phyloP scores from a whole-genome alignment of 2,797 vertebrate species.

The Myioborus melanocephalus region DNA sequence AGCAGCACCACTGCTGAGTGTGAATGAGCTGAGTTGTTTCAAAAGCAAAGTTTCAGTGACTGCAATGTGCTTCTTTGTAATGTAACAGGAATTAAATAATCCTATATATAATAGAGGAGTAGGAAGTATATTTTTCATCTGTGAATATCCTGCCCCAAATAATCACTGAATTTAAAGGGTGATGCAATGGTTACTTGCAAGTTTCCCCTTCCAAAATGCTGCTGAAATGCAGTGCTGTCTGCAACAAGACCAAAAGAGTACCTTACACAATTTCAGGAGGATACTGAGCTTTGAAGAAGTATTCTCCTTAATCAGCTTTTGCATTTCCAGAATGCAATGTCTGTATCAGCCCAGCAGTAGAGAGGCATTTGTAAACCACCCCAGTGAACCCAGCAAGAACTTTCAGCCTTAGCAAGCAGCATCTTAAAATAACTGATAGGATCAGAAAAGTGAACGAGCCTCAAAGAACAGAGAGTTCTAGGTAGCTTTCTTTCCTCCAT shows the following conservation, averaged over 20 bases:
- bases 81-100: neutral
- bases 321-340: neutral
- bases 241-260: neutral
- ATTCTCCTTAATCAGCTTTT: neutral
- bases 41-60: neutral
- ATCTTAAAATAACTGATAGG: neutral
- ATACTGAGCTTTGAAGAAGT: neutral
- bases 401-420: neutral
- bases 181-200: neutral
- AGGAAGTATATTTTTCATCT: neutral
- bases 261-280: neutral
- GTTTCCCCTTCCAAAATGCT: neutral
- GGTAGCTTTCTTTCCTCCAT: neutral
- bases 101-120: accelerated
- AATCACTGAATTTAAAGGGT: neutral
- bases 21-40: neutral
- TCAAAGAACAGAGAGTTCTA: neutral
- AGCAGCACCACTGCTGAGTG: neutral
- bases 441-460: neutral
- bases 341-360: neutral
- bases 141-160: neutral
- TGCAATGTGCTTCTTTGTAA: neutral
- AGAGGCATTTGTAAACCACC: neutral
- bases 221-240: neutral
- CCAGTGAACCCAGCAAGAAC: neutral